A percentile compares a stretch with the other conserved stretches of the same genome.
Conservation (phyloP, 1,140 invertebrate genomes). For the Atta cephalotes region DNA sequence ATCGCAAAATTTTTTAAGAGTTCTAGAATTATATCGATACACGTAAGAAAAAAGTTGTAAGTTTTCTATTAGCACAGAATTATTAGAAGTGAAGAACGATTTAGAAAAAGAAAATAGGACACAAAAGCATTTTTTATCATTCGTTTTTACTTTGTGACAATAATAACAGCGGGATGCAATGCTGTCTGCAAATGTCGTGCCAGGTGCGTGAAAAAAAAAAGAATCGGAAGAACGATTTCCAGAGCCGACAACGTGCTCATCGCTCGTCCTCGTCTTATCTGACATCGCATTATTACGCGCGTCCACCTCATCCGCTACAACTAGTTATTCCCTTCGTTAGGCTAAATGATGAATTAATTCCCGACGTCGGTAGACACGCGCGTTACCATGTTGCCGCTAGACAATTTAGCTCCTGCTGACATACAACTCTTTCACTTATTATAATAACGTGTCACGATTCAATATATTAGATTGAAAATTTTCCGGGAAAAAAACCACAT, state of each 20-base stretch:
- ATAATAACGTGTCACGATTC: background rate
- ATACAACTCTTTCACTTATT: background rate
- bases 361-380: slow-evolving; percentile 56
- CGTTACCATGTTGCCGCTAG: slow-evolving; percentile 41
- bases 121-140: background rate
- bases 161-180: slow-evolving; percentile 20
- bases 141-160: slow-evolving; percentile 42
- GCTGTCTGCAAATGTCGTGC: slow-evolving; percentile 44
- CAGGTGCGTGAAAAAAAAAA: slow-evolving; percentile 50
- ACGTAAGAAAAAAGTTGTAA: background rate
- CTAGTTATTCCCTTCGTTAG: slow-evolving; percentile 73
- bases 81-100: background rate
- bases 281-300: slow-evolving; percentile 72
- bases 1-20: background rate
- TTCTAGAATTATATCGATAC: background rate
- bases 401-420: slow-evolving; percentile 17
- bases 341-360: slow-evolving; percentile 74
- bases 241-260: slow-evolving; percentile 57
- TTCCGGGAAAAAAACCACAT: background rate
- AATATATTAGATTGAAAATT: background rate
- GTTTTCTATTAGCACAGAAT: background rate
- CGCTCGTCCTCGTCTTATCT: slow-evolving; percentile 66
- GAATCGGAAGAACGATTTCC: slow-evolving; percentile 66
- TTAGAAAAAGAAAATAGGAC: slow-evolving; percentile 1
- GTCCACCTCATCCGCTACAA: slow-evolving; percentile 71